Percentiles rank a stretch among this genome's conserved stretches.
Evolutionary conservation across 2,797 vertebrate species (phyloP).

Genomic region (Onychomys leucogaster): DNA sequence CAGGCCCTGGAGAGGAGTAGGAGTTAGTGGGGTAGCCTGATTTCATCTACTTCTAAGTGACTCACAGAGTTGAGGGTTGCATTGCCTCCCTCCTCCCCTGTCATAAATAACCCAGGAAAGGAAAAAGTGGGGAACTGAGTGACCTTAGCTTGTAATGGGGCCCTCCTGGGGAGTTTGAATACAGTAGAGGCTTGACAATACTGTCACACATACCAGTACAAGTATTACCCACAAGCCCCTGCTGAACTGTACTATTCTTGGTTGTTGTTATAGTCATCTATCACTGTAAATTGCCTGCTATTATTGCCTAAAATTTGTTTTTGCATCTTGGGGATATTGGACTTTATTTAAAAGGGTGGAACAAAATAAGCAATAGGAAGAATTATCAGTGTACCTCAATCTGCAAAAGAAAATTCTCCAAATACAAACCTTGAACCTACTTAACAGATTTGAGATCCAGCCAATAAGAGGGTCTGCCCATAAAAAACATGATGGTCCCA

Average conservation of each 20-base stretch:
- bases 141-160: not conserved
- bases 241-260: not conserved
- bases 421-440: not conserved
- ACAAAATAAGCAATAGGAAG: constrained; percentile 32
- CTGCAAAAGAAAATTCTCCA: not conserved
- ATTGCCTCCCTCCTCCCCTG: not conserved
- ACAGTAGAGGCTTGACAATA: constrained; percentile 34
- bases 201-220: not conserved
- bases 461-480: not conserved
- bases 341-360: constrained; percentile 56
- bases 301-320: constrained; percentile 54
- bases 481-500: not conserved
- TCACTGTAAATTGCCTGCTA: constrained; percentile 61
- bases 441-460: not conserved
- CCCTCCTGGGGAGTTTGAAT: not conserved
- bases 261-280: constrained; percentile 60
- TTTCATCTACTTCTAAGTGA: not conserved
- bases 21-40: not conserved
- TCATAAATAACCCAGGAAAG: constrained; percentile 13
- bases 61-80: not conserved
- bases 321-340: constrained; percentile 26
- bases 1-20: not conserved
- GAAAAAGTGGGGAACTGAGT: not conserved
- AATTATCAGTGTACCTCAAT: not conserved
- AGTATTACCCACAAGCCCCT: not conserved